Conservation (phyloP, 2,888 invertebrate genomes). For the Drosophila hamatofila region DNA sequence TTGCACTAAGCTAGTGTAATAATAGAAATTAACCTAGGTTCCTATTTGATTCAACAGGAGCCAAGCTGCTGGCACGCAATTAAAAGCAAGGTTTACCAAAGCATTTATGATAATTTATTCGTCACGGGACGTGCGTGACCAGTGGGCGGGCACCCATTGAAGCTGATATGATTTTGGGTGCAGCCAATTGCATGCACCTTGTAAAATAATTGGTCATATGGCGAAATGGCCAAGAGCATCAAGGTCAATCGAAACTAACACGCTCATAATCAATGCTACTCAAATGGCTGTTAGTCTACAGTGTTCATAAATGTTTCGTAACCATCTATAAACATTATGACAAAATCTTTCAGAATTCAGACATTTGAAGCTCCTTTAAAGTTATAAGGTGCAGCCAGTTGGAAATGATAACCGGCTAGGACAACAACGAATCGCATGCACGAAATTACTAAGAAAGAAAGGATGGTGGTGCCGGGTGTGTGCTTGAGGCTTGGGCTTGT, state of each 20-base stretch:
- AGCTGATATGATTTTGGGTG: constrained; percentile 64
- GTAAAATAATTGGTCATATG: constrained; percentile 66
- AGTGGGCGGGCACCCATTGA: constrained; percentile 2
- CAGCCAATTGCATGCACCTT: constrained; percentile 76
- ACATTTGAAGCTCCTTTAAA: constrained; percentile 47
- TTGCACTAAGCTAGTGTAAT: constrained; percentile 46
- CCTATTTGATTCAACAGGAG: constrained; percentile 40
- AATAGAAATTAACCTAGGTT: constrained; percentile 70
- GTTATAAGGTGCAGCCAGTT: constrained; percentile 72
- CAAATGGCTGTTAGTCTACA: not conserved
- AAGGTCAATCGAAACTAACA: not conserved
- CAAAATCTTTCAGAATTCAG: not conserved
- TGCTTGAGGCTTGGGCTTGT: constrained; percentile 17
- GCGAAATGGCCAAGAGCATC: constrained; percentile 30
- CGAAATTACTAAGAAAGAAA: constrained; percentile 1
- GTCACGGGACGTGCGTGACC: constrained; percentile 66
- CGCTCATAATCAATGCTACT: not conserved
- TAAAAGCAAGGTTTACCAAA: constrained; percentile 39
- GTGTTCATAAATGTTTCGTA: not conserved
- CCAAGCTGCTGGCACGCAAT: constrained; percentile 35
- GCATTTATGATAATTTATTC: constrained; percentile 79
- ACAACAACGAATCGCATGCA: constrained; percentile 32
- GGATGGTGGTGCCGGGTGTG: not conserved
- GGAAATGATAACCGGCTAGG: constrained; percentile 64
- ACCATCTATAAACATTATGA: too few species aligned